Percentiles rank a stretch among this genome's conserved stretches.
Conservation (phyloP, 1,140 invertebrate genomes). For the Drosophila ironensis region DNA sequence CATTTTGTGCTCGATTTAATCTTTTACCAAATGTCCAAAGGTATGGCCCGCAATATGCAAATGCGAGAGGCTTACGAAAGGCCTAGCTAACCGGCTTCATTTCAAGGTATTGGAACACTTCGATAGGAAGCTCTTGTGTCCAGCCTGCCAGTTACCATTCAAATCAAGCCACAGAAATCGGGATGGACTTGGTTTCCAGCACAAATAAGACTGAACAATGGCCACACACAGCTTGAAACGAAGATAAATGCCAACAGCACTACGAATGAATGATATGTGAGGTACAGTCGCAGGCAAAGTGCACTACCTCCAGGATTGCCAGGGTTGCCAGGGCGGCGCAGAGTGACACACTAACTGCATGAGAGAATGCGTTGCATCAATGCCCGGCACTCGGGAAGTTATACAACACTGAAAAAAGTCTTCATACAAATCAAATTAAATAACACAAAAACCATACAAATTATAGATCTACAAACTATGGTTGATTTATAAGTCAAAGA, state of each 20-base stretch:
- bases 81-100: too few relatives aligned
- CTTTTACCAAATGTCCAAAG: neutral
- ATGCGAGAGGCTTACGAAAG: too few relatives aligned
- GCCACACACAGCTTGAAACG: conserved; percentile 37
- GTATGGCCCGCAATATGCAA: conserved; percentile 25
- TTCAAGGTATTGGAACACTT: too few relatives aligned
- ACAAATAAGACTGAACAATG: conserved; percentile 29
- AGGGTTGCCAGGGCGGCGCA: conserved; percentile 19
- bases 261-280: conserved; percentile 57
- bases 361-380: conserved; percentile 65
- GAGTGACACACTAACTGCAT: conserved; percentile 68
- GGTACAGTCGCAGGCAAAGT: conserved; percentile 34
- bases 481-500: too few relatives aligned
- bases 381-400: conserved; percentile 18
- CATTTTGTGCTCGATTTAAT: too few relatives aligned
- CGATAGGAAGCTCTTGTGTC: too few relatives aligned
- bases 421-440: neutral
- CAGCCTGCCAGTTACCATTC: conserved; percentile 10
- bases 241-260: conserved; percentile 65
- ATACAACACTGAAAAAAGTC: conserved; percentile 2
- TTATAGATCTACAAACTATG: too few relatives aligned
- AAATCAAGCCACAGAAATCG: conserved; percentile 14
- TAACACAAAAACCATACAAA: too few relatives aligned
- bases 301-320: conserved; percentile 16
- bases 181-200: neutral